Conservation (phyloP, 2,888 invertebrate genomes). For the Acrobasis consociella region DNA sequence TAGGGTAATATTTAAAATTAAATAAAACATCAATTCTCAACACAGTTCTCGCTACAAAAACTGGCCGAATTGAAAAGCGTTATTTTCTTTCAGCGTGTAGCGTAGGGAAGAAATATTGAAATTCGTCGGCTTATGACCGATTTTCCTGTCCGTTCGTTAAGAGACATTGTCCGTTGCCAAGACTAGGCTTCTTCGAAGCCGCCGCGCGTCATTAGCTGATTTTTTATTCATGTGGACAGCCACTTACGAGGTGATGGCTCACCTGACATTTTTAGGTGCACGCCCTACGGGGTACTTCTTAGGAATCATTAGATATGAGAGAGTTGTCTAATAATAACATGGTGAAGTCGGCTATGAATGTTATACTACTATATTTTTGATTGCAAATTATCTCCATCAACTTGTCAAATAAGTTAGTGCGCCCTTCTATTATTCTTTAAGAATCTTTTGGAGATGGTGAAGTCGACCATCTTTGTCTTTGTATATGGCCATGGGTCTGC, state of each 20-base stretch:
- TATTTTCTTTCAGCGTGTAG: neutral
- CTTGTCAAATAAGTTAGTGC: too few species aligned
- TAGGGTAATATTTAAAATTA: slow-evolving; percentile 4
- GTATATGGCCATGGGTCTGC: too few species aligned
- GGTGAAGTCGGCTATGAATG: too few species aligned
- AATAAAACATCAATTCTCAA: slow-evolving; percentile 6
- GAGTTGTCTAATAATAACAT: too few species aligned
- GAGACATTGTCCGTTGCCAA: slow-evolving; percentile 12
- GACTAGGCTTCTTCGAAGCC: slow-evolving; percentile 14
- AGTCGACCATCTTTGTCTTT: too few species aligned
- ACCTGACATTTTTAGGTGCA: neutral
- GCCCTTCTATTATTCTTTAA: too few species aligned
- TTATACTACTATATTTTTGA: too few species aligned
- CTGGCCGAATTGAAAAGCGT: neutral
- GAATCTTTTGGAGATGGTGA: too few species aligned
- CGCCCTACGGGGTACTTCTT: too few species aligned
- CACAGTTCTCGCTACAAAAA: slow-evolving; percentile 3
- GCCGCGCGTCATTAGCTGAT: slow-evolving; percentile 15
- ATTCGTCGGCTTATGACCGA: slow-evolving; percentile 11
- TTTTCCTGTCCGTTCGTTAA: slow-evolving; percentile 10
- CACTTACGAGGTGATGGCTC: slow-evolving; percentile 9
- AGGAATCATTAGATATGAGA: too few species aligned
- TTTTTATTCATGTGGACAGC: slow-evolving; percentile 10
- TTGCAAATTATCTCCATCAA: too few species aligned
- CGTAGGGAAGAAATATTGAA: neutral